Conservation (phyloP, 2,888 invertebrate species). For the Diaprepes abbreviatus region DNA sequence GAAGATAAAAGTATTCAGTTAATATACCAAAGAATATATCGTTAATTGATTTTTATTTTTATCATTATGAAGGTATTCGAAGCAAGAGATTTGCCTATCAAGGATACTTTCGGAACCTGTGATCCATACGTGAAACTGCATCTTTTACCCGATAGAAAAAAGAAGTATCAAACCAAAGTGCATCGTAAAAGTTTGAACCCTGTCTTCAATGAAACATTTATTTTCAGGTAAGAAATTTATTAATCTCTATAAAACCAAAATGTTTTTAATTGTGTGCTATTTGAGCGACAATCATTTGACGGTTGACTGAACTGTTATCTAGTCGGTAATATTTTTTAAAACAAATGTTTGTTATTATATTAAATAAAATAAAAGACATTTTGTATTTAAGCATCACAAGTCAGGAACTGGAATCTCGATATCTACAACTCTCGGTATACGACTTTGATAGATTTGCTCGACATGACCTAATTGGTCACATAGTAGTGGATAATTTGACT, state of each 20-base stretch:
- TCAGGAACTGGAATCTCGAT: conserved; percentile 81
- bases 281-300: no score
- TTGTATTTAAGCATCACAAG: conserved; percentile 75
- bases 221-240: conserved; percentile 75
- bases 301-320: no score
- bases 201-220: conserved; percentile 87
- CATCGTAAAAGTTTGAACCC: conserved; percentile 86
- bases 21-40: no score
- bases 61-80: conserved; percentile 58
- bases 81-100: conserved; percentile 82
- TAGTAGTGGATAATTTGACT: conserved; percentile 82
- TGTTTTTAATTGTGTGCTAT: no score
- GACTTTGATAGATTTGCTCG: conserved; percentile 91
- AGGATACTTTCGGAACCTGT: conserved; percentile 86
- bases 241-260: no score
- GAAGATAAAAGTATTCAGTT: no score
- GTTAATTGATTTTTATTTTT: no score
- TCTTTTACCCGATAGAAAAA: conserved; percentile 87
- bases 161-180: conserved; percentile 88
- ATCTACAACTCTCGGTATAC: conserved; percentile 88
- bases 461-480: conserved; percentile 89
- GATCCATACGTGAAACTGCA: conserved; percentile 92
- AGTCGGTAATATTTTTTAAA: no score
- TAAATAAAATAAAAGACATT: conserved; percentile 39
- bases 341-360: no score